Conservation (phyloP, 2,888 invertebrate genomes). For the Aphidius colemani region DNA sequence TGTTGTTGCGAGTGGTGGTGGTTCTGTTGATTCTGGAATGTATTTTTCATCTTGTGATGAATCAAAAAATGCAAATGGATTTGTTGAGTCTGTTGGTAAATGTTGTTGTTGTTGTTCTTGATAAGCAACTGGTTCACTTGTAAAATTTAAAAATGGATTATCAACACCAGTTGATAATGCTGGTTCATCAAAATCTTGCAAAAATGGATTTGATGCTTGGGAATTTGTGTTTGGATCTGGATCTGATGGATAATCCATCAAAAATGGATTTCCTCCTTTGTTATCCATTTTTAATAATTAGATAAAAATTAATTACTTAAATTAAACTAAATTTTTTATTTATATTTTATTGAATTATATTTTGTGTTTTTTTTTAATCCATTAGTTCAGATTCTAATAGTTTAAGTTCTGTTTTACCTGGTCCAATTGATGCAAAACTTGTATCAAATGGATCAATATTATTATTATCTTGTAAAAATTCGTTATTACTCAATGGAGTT, state of each 20-base stretch:
- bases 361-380: slow-evolving; percentile 43
- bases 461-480: slow-evolving; percentile 47
- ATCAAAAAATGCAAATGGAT: slow-evolving; percentile 57
- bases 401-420: slow-evolving; percentile 78
- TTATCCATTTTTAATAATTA: slow-evolving; percentile 62
- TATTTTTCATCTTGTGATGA: slow-evolving; percentile 30
- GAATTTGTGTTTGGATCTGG: slow-evolving; percentile 64
- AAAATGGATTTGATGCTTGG: slow-evolving; percentile 74
- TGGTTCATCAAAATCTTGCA: slow-evolving; percentile 60
- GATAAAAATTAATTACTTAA: background rate
- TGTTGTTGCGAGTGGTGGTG: slow-evolving; percentile 15
- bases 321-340: no score
- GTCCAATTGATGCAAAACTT: slow-evolving; percentile 75
- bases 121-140: slow-evolving; percentile 43
- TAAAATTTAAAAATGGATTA: slow-evolving; percentile 54
- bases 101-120: slow-evolving; percentile 27
- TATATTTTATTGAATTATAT: background rate
- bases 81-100: slow-evolving; percentile 50
- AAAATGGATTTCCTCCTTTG: slow-evolving; percentile 76
- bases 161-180: slow-evolving; percentile 52
- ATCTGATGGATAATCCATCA: slow-evolving; percentile 70
- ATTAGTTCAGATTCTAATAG: slow-evolving; percentile 77
- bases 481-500: slow-evolving; percentile 56
- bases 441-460: slow-evolving; percentile 83
- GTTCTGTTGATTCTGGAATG: slow-evolving; percentile 23